These are phyloP conservation scores for Apocheima hispidaria DNA, from an alignment of 2,888 invertebrate species.

Conservation along the genomic window DNA sequence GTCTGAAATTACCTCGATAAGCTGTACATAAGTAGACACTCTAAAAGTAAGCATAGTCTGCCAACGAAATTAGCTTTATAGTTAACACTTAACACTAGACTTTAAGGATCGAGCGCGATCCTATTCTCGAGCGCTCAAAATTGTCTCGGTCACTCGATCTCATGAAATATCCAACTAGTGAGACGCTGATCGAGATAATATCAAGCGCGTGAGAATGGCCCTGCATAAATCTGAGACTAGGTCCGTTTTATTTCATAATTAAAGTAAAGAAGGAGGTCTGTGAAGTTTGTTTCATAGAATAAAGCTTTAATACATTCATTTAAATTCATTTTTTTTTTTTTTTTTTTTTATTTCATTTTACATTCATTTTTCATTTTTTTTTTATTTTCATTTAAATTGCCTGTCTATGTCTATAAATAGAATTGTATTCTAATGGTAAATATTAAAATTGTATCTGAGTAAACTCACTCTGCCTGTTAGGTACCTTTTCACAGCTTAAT, in stretches of 20 bases:
- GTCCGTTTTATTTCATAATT: background rate
- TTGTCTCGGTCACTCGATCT: background rate
- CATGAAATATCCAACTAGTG: no score
- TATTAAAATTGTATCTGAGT: no score
- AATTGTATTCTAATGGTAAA: no score
- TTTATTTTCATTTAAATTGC: no score
- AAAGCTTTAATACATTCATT: background rate
- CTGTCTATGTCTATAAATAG: no score
- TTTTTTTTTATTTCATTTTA: no score
- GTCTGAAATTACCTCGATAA: background rate
- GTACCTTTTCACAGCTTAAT: no score
- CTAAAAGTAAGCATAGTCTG: constrained; percentile 23
- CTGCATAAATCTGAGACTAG: background rate
- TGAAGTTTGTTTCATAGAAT: background rate
- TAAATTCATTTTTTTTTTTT: no score
- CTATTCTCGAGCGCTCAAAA: background rate
- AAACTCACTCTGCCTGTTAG: no score
- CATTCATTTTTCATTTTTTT: no score
- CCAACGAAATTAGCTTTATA: constrained; percentile 32
- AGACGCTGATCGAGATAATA: background rate
- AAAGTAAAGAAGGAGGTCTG: background rate
- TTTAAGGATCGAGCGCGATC: no score
- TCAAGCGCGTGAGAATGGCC: background rate
- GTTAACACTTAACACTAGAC: constrained; percentile 27
- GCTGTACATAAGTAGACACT: constrained; percentile 8